Conservation (phyloP, 2,113 vertebrate species). For the Oreamnos americanus region DNA sequence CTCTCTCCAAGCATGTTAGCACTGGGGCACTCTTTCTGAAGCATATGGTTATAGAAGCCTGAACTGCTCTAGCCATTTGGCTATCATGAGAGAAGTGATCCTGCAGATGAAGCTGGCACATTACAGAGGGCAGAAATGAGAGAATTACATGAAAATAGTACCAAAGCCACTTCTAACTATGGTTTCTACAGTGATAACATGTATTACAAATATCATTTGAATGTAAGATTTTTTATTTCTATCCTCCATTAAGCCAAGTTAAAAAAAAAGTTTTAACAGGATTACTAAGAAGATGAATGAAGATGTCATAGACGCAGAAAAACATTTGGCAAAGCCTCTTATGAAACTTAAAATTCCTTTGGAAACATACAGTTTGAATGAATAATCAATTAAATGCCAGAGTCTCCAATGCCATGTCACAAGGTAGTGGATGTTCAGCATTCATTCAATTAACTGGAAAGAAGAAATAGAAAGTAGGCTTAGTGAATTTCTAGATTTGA, state of each 20-base stretch:
- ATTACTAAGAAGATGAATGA: slow-evolving; percentile 18
- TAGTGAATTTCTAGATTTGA: background rate
- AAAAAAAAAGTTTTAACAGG: slow-evolving; percentile 19
- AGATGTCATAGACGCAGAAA: background rate
- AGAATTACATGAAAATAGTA: background rate
- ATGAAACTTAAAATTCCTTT: background rate
- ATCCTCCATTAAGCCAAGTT: slow-evolving; percentile 12
- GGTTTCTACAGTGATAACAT: background rate
- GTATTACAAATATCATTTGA: background rate
- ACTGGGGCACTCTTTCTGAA: background rate
- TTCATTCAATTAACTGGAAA: background rate
- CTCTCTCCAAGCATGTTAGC: background rate
- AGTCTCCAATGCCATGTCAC: background rate
- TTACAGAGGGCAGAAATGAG: background rate
- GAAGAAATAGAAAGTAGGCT: background rate
- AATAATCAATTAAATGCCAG: background rate
- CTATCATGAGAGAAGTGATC: background rate
- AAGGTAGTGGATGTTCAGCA: background rate
- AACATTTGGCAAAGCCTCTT: slow-evolving; percentile 15
- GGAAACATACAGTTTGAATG: background rate
- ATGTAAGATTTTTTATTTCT: slow-evolving; percentile 16
- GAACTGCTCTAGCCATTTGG: background rate
- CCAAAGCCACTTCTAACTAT: background rate
- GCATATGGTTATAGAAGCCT: background rate
- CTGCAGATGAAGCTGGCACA: background rate